These are phyloP conservation scores for Scaeva pyrastri DNA, from an alignment of 2,888 invertebrate genomes.

Conservation along the genomic window DNA sequence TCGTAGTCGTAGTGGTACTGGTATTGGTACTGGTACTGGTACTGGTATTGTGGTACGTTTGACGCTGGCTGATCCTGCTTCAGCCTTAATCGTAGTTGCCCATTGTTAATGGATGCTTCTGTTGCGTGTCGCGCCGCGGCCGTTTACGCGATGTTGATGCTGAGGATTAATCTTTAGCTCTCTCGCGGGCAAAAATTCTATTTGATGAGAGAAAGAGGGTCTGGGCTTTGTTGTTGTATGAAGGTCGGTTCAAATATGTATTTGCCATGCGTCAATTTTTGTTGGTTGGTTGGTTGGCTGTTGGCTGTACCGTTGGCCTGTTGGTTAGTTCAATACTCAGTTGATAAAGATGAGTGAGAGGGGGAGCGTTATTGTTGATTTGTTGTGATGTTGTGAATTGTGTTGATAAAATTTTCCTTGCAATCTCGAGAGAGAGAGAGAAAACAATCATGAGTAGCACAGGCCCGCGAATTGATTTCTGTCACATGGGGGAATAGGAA, in stretches of 20 bases:
- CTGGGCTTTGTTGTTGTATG: constrained; percentile 17
- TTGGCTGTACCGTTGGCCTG: constrained; percentile 28
- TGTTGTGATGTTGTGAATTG: constrained; percentile 30
- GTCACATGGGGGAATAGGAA: neutral
- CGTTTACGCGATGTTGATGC: too few relatives aligned
- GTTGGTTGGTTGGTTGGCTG: constrained; percentile 55
- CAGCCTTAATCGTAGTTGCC: neutral
- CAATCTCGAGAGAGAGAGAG: neutral
- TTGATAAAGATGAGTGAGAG: neutral
- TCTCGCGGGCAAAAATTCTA: neutral
- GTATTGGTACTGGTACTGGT: neutral
- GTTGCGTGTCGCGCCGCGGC: neutral
- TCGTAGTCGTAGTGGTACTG: neutral
- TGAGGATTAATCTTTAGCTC: constrained; percentile 9
- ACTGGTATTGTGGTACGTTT: neutral
- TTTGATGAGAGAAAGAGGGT: neutral
- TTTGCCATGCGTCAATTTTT: constrained; percentile 70
- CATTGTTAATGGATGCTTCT: constrained; percentile 19
- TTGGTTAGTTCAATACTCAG: constrained; percentile 28
- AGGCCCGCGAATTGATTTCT: neutral
- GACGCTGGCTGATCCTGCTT: too few relatives aligned
- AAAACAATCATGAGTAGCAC: neutral
- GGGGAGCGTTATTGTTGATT: constrained; percentile 24
- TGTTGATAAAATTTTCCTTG: neutral
- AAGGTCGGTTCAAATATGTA: constrained; percentile 15